Evolutionary conservation across 2,888 invertebrate genomes (phyloP).

Genomic region (Ormyrus nitidulus): DNA sequence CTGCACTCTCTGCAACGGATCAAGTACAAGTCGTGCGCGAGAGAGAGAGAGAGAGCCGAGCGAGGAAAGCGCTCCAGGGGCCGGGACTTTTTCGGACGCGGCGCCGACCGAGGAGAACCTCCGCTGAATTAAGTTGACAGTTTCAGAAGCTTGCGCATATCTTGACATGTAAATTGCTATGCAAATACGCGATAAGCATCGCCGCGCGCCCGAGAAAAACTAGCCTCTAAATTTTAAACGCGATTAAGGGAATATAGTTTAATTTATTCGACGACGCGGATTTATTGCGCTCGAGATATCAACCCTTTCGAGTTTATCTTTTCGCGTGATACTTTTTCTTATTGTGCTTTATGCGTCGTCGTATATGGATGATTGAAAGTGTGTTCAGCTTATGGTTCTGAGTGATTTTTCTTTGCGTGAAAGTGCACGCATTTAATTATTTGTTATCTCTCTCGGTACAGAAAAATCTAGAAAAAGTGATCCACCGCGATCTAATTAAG

Average conservation of each 20-base stretch:
- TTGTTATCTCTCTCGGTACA: too few species aligned
- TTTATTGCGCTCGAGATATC: constrained; percentile 15
- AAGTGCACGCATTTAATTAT: too few species aligned
- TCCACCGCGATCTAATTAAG: too few species aligned
- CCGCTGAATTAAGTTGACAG: constrained; percentile 47
- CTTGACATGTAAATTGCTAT: constrained; percentile 49
- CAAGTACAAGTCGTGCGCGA: too few species aligned
- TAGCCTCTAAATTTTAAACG: constrained; percentile 37
- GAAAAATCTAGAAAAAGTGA: too few species aligned
- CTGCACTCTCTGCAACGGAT: background rate
- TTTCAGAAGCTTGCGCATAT: constrained; percentile 44
- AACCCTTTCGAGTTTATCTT: too few species aligned
- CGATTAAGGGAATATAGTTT: constrained; percentile 38
- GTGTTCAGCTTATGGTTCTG: too few species aligned
- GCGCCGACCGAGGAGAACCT: background rate
- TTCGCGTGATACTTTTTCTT: too few species aligned
- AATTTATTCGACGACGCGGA: constrained; percentile 21
- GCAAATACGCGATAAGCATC: constrained; percentile 43
- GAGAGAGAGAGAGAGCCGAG: background rate
- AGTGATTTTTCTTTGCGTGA: too few species aligned
- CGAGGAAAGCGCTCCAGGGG: constrained; percentile 23
- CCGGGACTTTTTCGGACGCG: constrained; percentile 25
- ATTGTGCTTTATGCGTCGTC: too few species aligned
- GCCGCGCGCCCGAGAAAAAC: constrained; percentile 30
- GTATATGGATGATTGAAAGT: too few species aligned